phyloP scores from a whole-genome alignment of 2,888 invertebrate species.

The Lacanobia oleracea region DNA sequence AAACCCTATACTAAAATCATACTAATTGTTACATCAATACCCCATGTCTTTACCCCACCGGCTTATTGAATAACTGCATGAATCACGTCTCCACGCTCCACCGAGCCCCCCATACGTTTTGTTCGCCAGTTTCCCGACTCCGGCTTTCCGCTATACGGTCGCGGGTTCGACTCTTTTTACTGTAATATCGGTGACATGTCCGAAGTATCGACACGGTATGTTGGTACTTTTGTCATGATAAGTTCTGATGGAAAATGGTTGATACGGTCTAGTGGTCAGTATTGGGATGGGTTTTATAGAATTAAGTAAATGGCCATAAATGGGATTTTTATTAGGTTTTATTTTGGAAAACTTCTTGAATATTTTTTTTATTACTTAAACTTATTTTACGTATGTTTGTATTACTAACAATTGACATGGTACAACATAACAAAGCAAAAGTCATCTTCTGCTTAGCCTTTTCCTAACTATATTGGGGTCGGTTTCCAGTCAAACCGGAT shows the following conservation, averaged over 20 bases:
- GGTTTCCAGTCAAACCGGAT: too few species aligned
- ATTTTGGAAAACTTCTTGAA: neutral
- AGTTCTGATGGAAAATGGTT: slow-evolving; percentile 64
- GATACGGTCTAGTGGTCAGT: slow-evolving; percentile 52
- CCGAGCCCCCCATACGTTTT: slow-evolving; percentile 83
- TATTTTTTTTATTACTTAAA: neutral
- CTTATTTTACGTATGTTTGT: neutral
- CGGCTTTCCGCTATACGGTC: slow-evolving; percentile 77
- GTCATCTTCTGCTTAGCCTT: too few species aligned
- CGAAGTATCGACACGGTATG: slow-evolving; percentile 58
- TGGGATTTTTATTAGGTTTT: neutral
- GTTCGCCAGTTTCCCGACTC: slow-evolving; percentile 65
- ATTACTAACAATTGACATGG: neutral
- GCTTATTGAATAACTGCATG: slow-evolving; percentile 89
- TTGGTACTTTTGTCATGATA: slow-evolving; percentile 78
- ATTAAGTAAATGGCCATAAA: slow-evolving; percentile 20
- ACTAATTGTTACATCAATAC: slow-evolving; percentile 55
- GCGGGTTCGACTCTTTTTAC: slow-evolving; percentile 76
- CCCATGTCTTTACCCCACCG: slow-evolving; percentile 71
- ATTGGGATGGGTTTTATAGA: slow-evolving; percentile 26
- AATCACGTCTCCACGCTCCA: slow-evolving; percentile 84
- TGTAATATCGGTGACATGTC: slow-evolving; percentile 81
- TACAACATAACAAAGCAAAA: too few species aligned
- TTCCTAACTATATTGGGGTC: too few species aligned
- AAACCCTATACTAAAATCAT: slow-evolving; percentile 5